Conservation (phyloP, 2,888 invertebrate species). For the Lydus trimaculatus region DNA sequence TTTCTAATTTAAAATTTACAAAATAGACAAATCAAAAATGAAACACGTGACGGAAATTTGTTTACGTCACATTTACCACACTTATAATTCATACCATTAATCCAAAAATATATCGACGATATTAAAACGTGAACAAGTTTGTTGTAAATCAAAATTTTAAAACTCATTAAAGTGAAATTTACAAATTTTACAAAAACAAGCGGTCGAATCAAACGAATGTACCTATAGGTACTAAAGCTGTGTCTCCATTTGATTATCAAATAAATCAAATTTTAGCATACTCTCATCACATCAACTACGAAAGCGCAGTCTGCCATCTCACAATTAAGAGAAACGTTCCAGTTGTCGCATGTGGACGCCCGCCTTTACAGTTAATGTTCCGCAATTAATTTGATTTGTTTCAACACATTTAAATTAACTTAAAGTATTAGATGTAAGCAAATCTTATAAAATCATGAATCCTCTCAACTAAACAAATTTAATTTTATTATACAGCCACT, state of each 20-base stretch:
- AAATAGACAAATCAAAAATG: not conserved
- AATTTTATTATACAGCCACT: slow-evolving; percentile 43
- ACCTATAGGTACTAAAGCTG: no score
- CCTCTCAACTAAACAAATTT: slow-evolving; percentile 44
- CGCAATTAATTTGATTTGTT: not conserved
- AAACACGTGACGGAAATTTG: slow-evolving; percentile 17
- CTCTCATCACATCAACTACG: no score
- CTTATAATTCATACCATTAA: slow-evolving; percentile 29
- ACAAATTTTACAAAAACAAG: not conserved
- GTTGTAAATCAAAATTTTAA: slow-evolving; percentile 33
- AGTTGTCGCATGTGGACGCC: no score
- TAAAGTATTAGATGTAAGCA: not conserved
- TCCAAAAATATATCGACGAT: slow-evolving; percentile 29
- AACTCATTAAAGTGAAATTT: slow-evolving; percentile 20
- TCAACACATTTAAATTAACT: not conserved
- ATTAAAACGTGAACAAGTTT: slow-evolving; percentile 22
- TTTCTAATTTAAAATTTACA: not conserved
- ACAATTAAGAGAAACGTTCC: no score
- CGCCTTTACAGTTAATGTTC: not conserved
- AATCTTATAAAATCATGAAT: slow-evolving; percentile 39
- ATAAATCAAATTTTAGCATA: no score
- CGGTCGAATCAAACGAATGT: not conserved
- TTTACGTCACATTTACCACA: slow-evolving; percentile 22
- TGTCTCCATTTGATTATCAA: no score
- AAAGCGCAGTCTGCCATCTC: no score